A percentile compares a stretch with the other conserved stretches of the same genome.
Evolutionary conservation across 2,888 invertebrate genomes (phyloP).

Genomic region (Periphyllus acericola): DNA sequence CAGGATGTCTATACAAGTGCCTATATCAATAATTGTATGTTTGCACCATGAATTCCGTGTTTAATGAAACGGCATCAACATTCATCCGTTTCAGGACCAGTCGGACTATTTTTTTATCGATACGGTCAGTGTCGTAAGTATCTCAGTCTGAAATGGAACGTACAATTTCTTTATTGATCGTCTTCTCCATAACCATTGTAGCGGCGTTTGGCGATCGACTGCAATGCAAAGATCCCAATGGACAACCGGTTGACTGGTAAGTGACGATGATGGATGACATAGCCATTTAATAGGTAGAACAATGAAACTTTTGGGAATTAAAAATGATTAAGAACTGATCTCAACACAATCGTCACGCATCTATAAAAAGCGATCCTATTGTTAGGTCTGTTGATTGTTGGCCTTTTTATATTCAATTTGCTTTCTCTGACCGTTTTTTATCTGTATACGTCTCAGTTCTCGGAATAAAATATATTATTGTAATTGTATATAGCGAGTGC

Average conservation of each 20-base stretch:
- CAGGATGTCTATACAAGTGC: not conserved
- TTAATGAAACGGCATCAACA: not conserved
- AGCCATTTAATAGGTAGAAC: no score
- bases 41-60: not conserved
- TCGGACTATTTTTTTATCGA: not conserved
- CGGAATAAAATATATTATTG: no score
- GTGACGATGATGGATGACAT: constrained; percentile 64
- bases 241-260: constrained; percentile 78
- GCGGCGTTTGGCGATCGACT: not conserved
- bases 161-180: not conserved
- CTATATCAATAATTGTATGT: not conserved
- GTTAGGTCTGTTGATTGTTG: no score
- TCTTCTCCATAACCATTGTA: not conserved
- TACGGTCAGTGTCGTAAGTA: not conserved
- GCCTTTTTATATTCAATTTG: no score
- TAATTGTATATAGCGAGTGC: no score
- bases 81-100: no score
- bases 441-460: no score
- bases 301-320: no score
- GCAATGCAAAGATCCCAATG: constrained; percentile 73
- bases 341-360: no score
- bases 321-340: no score
- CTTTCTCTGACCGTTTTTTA: no score
- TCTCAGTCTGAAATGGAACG: not conserved
- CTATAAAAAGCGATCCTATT: no score